These are phyloP conservation scores for Rousettus madagascariensis DNA, from an alignment of 2,797 vertebrate species.

Conservation along the genomic window DNA sequence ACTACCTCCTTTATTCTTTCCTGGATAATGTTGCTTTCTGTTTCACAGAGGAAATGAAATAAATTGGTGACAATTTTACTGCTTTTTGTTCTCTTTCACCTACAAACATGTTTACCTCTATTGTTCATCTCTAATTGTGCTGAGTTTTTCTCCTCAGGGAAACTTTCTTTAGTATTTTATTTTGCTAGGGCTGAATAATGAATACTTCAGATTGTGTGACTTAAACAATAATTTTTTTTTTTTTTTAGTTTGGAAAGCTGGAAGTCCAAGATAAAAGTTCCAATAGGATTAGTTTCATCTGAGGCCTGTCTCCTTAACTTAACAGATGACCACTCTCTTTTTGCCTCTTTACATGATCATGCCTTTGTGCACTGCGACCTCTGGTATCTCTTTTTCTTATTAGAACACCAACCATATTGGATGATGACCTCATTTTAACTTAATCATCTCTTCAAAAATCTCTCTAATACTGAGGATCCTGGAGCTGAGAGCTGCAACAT, in stretches of 20 bases:
- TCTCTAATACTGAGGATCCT: not conserved
- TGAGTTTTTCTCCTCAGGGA: not conserved
- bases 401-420: not conserved
- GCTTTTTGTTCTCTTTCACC: not conserved
- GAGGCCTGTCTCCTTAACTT: not conserved
- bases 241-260: not conserved
- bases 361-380: not conserved
- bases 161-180: not conserved
- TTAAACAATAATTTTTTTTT: not conserved
- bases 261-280: not conserved
- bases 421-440: not conserved
- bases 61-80: not conserved
- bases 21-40: not conserved
- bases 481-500: not conserved
- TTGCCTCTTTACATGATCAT: not conserved
- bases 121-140: not conserved
- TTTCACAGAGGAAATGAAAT: not conserved
- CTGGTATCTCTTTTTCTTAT: not conserved
- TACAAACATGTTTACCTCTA: not conserved
- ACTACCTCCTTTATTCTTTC: not conserved
- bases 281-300: not conserved
- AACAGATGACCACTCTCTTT: not conserved
- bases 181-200: not conserved
- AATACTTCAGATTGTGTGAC: not conserved
- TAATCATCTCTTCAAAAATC: not conserved